Base-by-base conservation (phyloP, 2,797 vertebrate species). In the Nannoperca obscura region DNA sequence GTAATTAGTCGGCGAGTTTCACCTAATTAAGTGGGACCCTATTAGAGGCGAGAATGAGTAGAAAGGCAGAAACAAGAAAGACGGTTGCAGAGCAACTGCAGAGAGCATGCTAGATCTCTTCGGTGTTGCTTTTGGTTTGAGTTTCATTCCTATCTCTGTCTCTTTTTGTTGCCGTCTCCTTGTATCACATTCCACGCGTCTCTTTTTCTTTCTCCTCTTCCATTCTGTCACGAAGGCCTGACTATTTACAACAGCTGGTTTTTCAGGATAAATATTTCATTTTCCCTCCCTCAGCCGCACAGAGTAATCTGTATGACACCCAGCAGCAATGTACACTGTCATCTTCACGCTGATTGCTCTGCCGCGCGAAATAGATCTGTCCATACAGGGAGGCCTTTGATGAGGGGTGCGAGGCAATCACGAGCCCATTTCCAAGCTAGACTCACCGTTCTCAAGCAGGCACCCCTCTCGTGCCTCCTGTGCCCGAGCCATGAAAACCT, bases 11-110 rank as follows among this genome's bases (percentile, higher is more conserved):
- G 12, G 63, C 75, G 46, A 84, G 83, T 87, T 92, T 81, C 83
- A 74, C 74, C 86, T 88, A 92, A 92, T 93, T 92, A 92, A 91
- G 86, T 2, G 59, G 59, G 74, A 88, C 52, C 84, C 44, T 67
- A 82, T 91, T 87, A 80, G 80, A 81, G 77, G 81, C 15, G 52
- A 57, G 78, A 85, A 86, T 9, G 74, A 80, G 76, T 6, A 60
- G 68, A 68, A 75, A 62, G 54, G 49, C 52, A 52, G 58, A 74
- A 55, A 76, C 36, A 62, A 70, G 62, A 80, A 55, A 67, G 53
- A 69, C 49, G 52, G 75, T 66, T 52, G 54, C 78, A 38, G 78
- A 82, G 71, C 49, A 57, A 76, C 66, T 34, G 38, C 38, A 20
- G 89, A 91, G 92, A 86, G 85, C 88, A 79, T 66, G 46, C 63